phyloP scores from a whole-genome alignment of 2,797 vertebrate genomes.

The Fundulus diaphanus region DNA sequence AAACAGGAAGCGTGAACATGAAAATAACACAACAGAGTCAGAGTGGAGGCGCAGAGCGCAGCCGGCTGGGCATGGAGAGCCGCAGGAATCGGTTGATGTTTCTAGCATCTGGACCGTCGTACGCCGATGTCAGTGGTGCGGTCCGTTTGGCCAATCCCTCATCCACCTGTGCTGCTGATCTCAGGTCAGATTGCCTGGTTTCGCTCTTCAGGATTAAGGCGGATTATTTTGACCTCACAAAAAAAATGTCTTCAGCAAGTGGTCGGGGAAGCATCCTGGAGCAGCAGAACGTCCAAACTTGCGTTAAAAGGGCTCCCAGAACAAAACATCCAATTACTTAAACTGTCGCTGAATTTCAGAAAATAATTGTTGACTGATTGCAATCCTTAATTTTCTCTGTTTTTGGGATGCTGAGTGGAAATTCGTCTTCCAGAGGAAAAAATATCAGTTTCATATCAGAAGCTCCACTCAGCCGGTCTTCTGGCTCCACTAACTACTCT shows the following conservation, averaged over 20 bases:
- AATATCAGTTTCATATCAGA: constrained; percentile 17
- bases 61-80: constrained; percentile 12
- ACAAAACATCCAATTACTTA: constrained; percentile 17
- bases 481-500: constrained; percentile 33
- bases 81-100: constrained; percentile 14
- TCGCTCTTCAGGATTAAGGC: not conserved
- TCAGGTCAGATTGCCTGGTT: constrained; percentile 8
- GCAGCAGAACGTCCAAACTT: constrained; percentile 5
- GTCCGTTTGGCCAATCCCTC: constrained; percentile 35
- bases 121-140: constrained; percentile 47
- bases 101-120: constrained; percentile 31
- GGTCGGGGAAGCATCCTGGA: constrained; percentile 16
- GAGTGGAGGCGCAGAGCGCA: constrained; percentile 31
- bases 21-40: constrained; percentile 18
- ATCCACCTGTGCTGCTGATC: not conserved
- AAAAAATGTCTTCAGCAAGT: constrained; percentile 13
- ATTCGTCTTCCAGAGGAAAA: constrained; percentile 17
- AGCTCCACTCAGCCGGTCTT: constrained; percentile 35
- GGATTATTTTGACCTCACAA: constrained; percentile 29
- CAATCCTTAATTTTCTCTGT: not conserved
- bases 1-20: constrained; percentile 20
- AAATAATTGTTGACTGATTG: not conserved
- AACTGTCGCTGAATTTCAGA: constrained; percentile 13
- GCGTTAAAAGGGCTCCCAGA: constrained; percentile 16
- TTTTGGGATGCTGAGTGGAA: not conserved